Conservation (phyloP, 2,888 invertebrate species). For the Erpobdella octoculata region DNA sequence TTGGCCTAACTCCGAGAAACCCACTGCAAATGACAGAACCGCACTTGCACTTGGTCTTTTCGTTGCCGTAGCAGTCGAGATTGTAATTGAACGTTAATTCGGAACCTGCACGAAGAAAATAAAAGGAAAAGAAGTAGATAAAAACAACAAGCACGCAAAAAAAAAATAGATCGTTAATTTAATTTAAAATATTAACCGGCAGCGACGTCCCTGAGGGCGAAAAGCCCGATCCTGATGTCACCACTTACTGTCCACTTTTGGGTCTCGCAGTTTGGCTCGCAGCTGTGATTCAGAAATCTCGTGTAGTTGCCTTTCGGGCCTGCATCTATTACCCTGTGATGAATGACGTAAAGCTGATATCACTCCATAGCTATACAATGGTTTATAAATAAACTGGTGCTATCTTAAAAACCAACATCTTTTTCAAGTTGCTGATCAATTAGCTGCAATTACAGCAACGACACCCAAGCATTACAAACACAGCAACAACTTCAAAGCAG, state of each 20-base stretch:
- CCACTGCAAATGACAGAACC: constrained; percentile 80
- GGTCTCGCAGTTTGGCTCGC: constrained; percentile 86
- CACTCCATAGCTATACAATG: no score
- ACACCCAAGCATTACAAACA: no score
- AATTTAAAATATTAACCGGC: constrained; percentile 48
- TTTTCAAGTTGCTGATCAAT: no score
- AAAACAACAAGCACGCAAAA: background rate
- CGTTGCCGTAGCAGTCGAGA: constrained; percentile 68
- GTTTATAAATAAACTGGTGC: no score
- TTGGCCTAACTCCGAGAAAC: constrained; percentile 67
- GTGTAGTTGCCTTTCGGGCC: constrained; percentile 81
- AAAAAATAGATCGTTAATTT: background rate
- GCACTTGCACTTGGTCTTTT: constrained; percentile 77
- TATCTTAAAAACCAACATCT: no score
- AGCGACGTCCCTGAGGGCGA: constrained; percentile 72
- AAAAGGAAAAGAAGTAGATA: background rate
- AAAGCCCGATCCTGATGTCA: constrained; percentile 79
- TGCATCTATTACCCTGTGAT: constrained; percentile 81
- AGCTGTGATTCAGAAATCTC: constrained; percentile 85
- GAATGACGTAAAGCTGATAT: no score
- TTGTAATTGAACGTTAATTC: constrained; percentile 94
- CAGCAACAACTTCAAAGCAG: no score
- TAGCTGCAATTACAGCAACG: no score
- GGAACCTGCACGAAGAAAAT: constrained; percentile 54
- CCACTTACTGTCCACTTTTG: constrained; percentile 93